Base-by-base conservation (phyloP, 2,797 vertebrate genomes). In the Selene dorsalis region DNA sequence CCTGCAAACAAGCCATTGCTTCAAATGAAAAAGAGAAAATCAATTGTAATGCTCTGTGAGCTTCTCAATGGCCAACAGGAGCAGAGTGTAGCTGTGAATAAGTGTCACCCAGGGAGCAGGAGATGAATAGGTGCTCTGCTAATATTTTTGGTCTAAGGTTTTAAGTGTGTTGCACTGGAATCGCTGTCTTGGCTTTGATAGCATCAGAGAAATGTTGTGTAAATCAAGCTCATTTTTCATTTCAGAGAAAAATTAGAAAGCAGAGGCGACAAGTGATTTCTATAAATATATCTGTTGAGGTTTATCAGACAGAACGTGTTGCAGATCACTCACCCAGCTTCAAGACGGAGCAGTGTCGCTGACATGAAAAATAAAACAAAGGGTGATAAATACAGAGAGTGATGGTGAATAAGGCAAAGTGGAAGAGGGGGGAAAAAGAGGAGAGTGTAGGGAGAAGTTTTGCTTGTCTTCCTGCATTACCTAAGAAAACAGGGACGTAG, bases 381-480 rank as follows among this genome's bases (percentile, higher is more conserved):
- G 17, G 20, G n/a, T 32, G 63, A 66, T 76, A 64, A 69, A 75
- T 56, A 73, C 18, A 53, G 39, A 62, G 20, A 60, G 4, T 9
- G 30, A 75, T 39, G 24, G 62, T 32, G 58, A 32, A 22, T n/a
- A 24, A 48, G 20, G 39, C 39, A 41, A 41, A 39, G 38, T 39
- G 38, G 12, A 38, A 38, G 35, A 38, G n/a, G 30, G 28, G 30
- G 39, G n/a, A 17, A 18, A n/a, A 28, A 32, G 45, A 24, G 22
- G 50, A 69, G 52, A 74, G 47, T 22, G 26, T 0, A 2, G 43
- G 28, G 43, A 73, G 79, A 75, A 24, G 82, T 85, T 77, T 64
- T 69, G 38, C 73, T 78, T 84, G 85, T 89, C 90, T 82, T 60
- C 50, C 67, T 52, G 61, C 53, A 73, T 89, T 86, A 91, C 72